Evolutionary conservation across 2,888 invertebrate genomes (phyloP).

Genomic region (Protonemura montana): DNA sequence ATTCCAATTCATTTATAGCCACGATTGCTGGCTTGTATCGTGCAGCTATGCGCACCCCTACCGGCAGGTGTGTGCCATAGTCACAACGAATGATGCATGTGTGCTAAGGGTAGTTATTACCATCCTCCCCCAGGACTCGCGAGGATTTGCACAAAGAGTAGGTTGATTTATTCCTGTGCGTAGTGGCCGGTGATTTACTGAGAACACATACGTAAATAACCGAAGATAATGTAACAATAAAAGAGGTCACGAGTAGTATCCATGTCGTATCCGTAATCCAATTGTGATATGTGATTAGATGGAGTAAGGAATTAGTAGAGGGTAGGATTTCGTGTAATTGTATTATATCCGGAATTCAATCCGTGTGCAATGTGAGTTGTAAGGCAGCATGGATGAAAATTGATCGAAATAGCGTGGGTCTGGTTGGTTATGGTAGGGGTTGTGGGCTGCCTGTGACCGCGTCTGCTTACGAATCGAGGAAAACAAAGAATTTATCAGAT

Average conservation of each 20-base stretch:
- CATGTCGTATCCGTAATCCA: neutral
- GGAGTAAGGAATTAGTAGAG: neutral
- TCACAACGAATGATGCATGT: neutral
- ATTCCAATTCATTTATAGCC: constrained; percentile 7
- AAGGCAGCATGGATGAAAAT: neutral
- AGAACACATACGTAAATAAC: neutral
- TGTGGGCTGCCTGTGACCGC: no score
- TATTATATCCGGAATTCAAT: neutral
- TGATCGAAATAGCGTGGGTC: neutral
- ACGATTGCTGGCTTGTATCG: neutral
- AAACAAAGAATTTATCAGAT: no score
- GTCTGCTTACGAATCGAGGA: no score
- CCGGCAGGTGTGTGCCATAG: neutral
- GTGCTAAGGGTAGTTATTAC: constrained; percentile 1
- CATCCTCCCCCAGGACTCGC: neutral
- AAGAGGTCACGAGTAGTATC: neutral
- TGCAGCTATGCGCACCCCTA: neutral
- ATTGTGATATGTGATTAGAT: neutral
- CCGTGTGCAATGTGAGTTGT: neutral
- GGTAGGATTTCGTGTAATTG: neutral
- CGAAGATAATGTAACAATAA: neutral
- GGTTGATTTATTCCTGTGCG: neutral
- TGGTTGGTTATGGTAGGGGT: no score
- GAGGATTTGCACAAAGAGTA: neutral
- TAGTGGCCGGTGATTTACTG: neutral